Evolutionary conservation across 2,797 vertebrate species (phyloP).

Genomic region (Megalops cyprinoides): DNA sequence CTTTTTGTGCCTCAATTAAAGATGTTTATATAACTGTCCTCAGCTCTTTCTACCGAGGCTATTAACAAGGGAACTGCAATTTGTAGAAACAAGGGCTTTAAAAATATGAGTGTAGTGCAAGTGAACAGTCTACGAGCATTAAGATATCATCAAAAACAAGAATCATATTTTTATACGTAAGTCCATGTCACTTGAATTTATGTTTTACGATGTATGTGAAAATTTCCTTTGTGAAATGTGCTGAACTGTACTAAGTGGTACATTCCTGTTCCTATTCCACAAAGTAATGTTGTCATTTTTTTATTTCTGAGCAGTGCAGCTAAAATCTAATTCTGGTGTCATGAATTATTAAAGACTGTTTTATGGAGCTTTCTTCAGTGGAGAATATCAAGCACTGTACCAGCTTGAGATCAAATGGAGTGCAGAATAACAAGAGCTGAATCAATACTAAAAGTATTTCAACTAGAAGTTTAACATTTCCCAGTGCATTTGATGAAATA

Average conservation of each 20-base stretch:
- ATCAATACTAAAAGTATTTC: constrained; percentile 62
- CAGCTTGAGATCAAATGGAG: constrained; percentile 68
- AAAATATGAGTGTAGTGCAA: too few relatives aligned
- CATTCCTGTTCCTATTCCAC: constrained; percentile 57
- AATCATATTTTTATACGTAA: too few relatives aligned
- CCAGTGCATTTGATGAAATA: constrained; percentile 49
- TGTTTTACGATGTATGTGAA: too few relatives aligned
- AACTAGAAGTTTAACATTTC: constrained; percentile 50
- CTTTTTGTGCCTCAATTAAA: too few relatives aligned
- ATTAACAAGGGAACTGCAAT: too few relatives aligned
- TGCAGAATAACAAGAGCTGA: constrained; percentile 55
- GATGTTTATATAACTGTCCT: too few relatives aligned
- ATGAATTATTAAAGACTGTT: constrained; percentile 79
- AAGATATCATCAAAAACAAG: too few relatives aligned
- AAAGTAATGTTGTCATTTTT: constrained; percentile 67
- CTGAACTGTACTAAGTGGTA: constrained; percentile 57
- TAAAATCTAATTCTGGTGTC: constrained; percentile 73
- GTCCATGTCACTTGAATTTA: too few relatives aligned
- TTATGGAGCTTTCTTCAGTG: constrained; percentile 70
- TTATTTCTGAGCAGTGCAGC: too few relatives aligned
- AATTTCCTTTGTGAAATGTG: constrained; percentile 43
- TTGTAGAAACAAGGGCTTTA: too few relatives aligned
- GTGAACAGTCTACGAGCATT: too few relatives aligned
- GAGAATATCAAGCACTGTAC: constrained; percentile 66
- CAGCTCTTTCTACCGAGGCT: too few relatives aligned